Base-by-base conservation (phyloP, 1,140 invertebrate genomes). In the Papilio machaon region DNA sequence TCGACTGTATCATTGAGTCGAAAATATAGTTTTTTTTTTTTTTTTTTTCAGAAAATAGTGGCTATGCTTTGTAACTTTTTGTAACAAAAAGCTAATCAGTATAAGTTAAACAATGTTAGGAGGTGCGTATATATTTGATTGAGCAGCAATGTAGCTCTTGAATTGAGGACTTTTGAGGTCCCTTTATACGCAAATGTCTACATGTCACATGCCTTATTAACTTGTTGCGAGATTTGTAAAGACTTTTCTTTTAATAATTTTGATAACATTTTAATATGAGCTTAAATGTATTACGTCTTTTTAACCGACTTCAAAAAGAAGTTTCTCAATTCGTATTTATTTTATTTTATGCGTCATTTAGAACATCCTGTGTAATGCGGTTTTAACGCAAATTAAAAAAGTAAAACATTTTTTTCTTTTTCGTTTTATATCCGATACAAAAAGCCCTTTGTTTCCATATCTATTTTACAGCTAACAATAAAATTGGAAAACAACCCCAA, bases 401-500 rank as follows among this genome's bases (percentile, higher is more conserved):
- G 8, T 9, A 23, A 9, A 10, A 23, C 23, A 9, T 64, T 23
- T 23, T 30, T 64, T 64, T 64, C 58, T 64, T 64, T 64, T 30
- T 5, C 10, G 19, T 64, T 64, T 30, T 30, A 64, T 30, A 30
- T 5, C n/a, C 54, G 54, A 58, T 58, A 58, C 23, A 64, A 64
- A 64, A 58, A 64, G 23, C 19, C 58, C 60, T 23, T 64, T 64
- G 23, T 64, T 64, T 30, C 60, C 60, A 64, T 64, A 30, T 64
- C 60, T 64, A 64, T 64, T 64, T 64, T 64, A 64, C 13, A 64
- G 9, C 23, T 15, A 23, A 64, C 60, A 64, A 64, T 64, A 64
- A 64, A 64, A 64, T 64, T 64, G 30, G 23, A 23, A 9, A 64
- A 64, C 64, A 70, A 70, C 10, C 64, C 64, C 30, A 70, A 70